phyloP scores from a whole-genome alignment of 2,888 invertebrate species.

The Drosophila niveifrons region DNA sequence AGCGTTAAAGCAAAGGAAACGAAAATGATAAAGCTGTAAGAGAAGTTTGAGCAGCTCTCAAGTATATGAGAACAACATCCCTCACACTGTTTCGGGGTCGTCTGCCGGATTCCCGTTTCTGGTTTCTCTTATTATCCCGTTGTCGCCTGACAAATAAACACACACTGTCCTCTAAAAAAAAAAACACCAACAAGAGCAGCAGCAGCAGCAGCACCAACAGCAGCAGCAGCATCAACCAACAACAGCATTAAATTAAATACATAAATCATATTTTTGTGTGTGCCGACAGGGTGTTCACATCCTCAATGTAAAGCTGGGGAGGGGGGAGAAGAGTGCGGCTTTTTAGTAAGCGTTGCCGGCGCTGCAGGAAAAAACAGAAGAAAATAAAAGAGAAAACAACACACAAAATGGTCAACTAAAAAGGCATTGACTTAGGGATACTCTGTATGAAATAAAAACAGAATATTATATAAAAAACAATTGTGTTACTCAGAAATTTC shows the following conservation, averaged over 20 bases:
- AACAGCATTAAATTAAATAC: slow-evolving; percentile 77
- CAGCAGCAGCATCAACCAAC: slow-evolving; percentile 47
- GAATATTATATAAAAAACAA: not conserved
- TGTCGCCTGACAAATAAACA: slow-evolving; percentile 81
- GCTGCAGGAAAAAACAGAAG: slow-evolving; percentile 18
- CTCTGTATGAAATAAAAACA: not conserved
- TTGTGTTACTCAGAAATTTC: too few relatives aligned
- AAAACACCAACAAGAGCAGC: slow-evolving; percentile 19
- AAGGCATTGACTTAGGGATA: not conserved
- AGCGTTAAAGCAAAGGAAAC: slow-evolving; percentile 74
- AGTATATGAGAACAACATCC: slow-evolving; percentile 30
- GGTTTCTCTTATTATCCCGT: slow-evolving; percentile 74
- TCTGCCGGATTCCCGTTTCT: slow-evolving; percentile 59
- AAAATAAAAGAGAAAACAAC: slow-evolving; percentile 15
- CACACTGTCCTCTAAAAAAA: slow-evolving; percentile 56
- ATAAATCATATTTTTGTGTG: slow-evolving; percentile 73
- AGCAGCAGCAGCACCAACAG: slow-evolving; percentile 36
- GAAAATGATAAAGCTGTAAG: slow-evolving; percentile 8
- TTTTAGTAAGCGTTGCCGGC: slow-evolving; percentile 31
- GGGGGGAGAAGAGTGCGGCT: slow-evolving; percentile 8
- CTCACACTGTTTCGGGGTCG: slow-evolving; percentile 7
- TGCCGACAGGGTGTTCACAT: slow-evolving; percentile 55
- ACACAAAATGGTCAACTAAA: not conserved
- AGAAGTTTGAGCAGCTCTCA: not conserved
- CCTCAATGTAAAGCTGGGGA: not conserved